phyloP scores from a whole-genome alignment of 1,140 invertebrate genomes.

The Drosophila prosaltans region DNA sequence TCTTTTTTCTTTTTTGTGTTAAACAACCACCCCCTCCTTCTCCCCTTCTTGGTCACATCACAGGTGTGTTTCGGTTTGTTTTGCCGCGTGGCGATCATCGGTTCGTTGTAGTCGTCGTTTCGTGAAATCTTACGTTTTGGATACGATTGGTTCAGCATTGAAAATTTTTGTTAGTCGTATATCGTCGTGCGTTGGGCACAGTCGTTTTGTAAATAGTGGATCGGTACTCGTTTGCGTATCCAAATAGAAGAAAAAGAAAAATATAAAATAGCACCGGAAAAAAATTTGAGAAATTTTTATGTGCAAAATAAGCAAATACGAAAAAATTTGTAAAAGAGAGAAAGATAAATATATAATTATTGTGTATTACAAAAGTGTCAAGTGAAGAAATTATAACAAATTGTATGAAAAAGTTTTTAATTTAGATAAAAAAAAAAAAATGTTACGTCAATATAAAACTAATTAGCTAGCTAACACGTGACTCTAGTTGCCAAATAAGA shows the following conservation, averaged over 20 bases:
- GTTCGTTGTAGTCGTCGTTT: conserved; percentile 34
- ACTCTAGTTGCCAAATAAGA: background rate
- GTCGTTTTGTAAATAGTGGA: conserved; percentile 31
- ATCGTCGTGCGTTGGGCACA: conserved; percentile 48
- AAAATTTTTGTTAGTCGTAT: conserved; percentile 39
- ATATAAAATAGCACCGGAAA: background rate
- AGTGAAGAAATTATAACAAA: background rate
- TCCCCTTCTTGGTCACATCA: background rate
- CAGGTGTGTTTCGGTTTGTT: conserved; percentile 46
- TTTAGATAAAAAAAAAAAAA: background rate
- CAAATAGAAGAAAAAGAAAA: conserved; percentile 5
- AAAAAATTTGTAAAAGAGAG: background rate
- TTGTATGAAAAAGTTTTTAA: background rate
- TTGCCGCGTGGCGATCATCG: conserved; percentile 62
- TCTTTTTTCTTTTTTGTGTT: background rate
- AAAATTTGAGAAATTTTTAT: conserved; percentile 8
- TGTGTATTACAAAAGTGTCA: conserved; percentile 4
- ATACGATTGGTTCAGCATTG: conserved; percentile 30
- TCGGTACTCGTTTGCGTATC: conserved; percentile 11
- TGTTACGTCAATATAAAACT: conserved; percentile 8
- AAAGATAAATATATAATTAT: background rate
- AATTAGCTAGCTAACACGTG: conserved; percentile 8
- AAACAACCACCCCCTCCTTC: background rate
- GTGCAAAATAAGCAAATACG: background rate
- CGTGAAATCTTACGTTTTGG: conserved; percentile 11